Conservation (phyloP, 2,797 vertebrate species). For the Carcharodon carcharias region DNA sequence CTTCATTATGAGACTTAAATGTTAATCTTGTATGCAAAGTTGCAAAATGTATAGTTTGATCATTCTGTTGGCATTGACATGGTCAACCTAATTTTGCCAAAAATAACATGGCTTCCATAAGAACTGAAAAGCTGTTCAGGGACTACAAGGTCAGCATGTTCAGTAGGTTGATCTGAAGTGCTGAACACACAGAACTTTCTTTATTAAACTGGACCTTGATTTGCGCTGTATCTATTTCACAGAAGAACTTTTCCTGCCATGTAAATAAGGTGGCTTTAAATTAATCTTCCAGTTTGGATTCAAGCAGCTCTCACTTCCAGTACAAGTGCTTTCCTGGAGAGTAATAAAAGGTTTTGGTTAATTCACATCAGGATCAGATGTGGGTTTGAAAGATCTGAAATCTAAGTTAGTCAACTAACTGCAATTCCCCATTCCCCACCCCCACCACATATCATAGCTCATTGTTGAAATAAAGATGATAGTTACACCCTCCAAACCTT, state of each 20-base stretch:
- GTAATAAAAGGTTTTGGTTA: not conserved
- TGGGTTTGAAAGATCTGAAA: not conserved
- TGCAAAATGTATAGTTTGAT: not conserved
- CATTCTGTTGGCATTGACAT: slow-evolving; percentile 8
- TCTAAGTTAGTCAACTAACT: not conserved
- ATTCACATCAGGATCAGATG: not conserved
- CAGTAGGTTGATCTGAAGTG: not conserved
- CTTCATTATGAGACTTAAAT: slow-evolving; percentile 8
- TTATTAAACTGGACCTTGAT: slow-evolving; percentile 12
- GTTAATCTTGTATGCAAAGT: slow-evolving; percentile 15
- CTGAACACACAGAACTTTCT: not conserved
- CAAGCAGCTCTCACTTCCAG: not conserved
- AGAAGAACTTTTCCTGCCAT: not conserved
- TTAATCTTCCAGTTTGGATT: not conserved
- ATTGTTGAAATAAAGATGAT: not conserved
- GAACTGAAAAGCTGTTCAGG: slow-evolving; percentile 1
- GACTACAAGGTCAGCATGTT: not conserved
- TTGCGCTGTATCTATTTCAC: not conserved
- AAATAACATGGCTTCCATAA: not conserved
- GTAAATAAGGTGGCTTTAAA: not conserved
- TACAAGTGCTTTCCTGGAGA: not conserved
- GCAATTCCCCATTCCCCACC: not conserved
- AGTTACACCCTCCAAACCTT: not conserved
- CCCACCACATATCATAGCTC: not conserved
- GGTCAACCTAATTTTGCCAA: not conserved